Conservation (phyloP, 2,797 vertebrate genomes). For the Hemibagrus guttatus region DNA sequence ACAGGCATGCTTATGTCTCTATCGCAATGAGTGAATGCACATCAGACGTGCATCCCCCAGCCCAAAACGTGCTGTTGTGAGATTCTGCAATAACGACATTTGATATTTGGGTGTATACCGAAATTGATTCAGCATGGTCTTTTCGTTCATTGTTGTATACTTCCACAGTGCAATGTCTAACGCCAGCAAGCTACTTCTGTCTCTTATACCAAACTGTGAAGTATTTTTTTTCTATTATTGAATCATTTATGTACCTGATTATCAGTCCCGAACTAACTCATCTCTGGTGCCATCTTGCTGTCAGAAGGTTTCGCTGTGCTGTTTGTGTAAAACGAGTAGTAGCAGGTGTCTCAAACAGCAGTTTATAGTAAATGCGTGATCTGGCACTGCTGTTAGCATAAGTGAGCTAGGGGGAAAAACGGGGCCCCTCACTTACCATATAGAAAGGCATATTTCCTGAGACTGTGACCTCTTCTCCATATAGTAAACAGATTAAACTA, state of each 20-base stretch:
- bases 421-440: constrained; percentile 1
- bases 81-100: background rate
- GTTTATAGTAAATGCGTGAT: constrained; percentile 39
- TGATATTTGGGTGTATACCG: background rate
- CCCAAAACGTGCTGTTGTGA: background rate
- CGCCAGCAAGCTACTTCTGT: background rate
- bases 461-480: constrained; percentile 28
- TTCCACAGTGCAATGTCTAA: background rate
- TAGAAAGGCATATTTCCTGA: constrained; percentile 1
- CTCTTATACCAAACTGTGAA: background rate
- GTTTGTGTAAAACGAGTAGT: constrained; percentile 45
- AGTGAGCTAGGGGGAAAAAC: constrained; percentile 28
- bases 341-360: constrained; percentile 41
- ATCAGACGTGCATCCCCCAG: constrained; percentile 16
- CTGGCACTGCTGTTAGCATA: constrained; percentile 9
- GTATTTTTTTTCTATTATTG: constrained; percentile 13
- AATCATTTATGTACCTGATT: constrained; percentile 45
- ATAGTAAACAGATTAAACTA: constrained; percentile 12
- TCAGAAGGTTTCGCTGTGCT: constrained; percentile 32
- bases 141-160: background rate
- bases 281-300: constrained; percentile 32
- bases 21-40: constrained; percentile 19
- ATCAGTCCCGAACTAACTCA: constrained; percentile 30
- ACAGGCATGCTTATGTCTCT: background rate
- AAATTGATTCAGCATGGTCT: background rate